Percentiles rank a stretch among this genome's conserved stretches.
Conservation (phyloP, 1,140 invertebrate species). For the Physella acuta region DNA sequence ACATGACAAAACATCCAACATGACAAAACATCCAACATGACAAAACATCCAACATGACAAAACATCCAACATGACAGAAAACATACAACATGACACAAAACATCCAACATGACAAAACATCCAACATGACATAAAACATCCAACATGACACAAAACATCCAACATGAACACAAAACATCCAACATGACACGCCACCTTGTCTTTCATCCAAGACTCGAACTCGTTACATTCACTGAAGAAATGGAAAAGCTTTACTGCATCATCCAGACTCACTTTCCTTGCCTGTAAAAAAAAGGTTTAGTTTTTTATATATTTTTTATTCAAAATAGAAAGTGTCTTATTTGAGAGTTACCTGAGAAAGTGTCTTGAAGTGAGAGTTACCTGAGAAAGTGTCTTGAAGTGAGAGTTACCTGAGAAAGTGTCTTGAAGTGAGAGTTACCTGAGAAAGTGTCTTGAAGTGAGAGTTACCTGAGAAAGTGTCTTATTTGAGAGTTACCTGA, state of each 20-base stretch:
- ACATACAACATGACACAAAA: no score
- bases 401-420: slow-evolving; percentile 68
- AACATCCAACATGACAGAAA: no score
- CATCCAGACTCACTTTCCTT: slow-evolving; percentile 81
- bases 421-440: slow-evolving; percentile 74
- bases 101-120: no score
- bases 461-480: slow-evolving; percentile 69
- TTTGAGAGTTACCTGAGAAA: slow-evolving; percentile 69
- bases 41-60: no score
- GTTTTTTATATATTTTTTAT: slow-evolving; percentile 14
- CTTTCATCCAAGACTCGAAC: slow-evolving; percentile 95
- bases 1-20: no score
- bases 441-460: background rate
- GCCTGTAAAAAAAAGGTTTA: slow-evolving; percentile 45
- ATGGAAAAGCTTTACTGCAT: slow-evolving; percentile 87
- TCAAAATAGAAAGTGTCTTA: background rate
- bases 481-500: no score
- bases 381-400: background rate
- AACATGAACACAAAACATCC: no score
- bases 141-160: no score
- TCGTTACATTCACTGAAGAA: slow-evolving; percentile 98
- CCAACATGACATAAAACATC: no score
- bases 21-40: no score
- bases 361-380: slow-evolving; percentile 75
- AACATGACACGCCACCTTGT: no score